Percentiles rank a stretch among this genome's conserved stretches.
phyloP scores from a whole-genome alignment of 2,797 vertebrate species.

The Urophycis tenuis region DNA sequence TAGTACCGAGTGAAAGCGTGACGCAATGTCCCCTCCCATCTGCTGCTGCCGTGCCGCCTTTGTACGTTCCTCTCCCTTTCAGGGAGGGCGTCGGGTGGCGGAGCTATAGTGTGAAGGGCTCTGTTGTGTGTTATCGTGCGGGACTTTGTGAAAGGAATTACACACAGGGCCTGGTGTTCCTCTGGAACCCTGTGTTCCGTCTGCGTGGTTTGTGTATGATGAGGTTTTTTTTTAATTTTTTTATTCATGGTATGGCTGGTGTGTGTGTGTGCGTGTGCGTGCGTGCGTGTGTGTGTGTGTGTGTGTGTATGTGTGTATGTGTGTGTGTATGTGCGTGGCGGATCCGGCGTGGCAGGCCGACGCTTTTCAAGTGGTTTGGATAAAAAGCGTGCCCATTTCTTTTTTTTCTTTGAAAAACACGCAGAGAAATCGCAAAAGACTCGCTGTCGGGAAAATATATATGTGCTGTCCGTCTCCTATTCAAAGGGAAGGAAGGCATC shows the following conservation, averaged over 20 bases:
- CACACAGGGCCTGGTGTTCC: not conserved
- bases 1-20: not conserved
- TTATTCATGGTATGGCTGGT: not conserved
- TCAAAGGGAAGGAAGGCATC: not conserved
- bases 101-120: constrained; percentile 26
- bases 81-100: constrained; percentile 18
- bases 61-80: constrained; percentile 1
- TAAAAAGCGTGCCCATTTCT: not conserved
- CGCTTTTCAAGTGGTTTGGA: not conserved
- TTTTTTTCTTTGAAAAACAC: not conserved
- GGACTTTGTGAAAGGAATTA: constrained; percentile 15
- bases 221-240: not conserved
- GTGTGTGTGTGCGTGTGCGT: too few species aligned
- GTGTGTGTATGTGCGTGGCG: constrained; percentile 16
- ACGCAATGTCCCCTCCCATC: not conserved
- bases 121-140: not conserved
- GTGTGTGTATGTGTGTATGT: not conserved
- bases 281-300: not conserved
- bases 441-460: not conserved
- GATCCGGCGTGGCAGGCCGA: not conserved
- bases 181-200: not conserved
- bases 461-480: not conserved
- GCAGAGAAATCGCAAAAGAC: not conserved
- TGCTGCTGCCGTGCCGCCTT: not conserved
- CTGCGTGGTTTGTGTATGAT: not conserved